Base-by-base conservation (phyloP, 2,797 vertebrate genomes). In the Peromyscus attwateri region DNA sequence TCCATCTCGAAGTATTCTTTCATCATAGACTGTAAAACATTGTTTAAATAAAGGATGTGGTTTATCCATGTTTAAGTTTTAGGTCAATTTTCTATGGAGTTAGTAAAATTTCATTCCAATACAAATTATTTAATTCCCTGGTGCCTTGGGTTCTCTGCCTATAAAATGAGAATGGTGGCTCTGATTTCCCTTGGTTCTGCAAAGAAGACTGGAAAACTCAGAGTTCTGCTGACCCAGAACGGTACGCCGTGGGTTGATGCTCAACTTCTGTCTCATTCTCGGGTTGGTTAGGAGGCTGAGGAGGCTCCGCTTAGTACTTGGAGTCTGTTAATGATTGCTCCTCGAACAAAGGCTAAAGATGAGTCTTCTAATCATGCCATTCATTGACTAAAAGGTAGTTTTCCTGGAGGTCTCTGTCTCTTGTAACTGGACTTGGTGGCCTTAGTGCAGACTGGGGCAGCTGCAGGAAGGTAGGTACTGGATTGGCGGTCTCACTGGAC, bases 1-100 rank as follows among this genome's bases (percentile, higher is more conserved):
- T 97, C 97, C 97, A 97, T 97, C 96, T 92, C 91, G 91, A 95
- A 98, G 94, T 95, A 97, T 96, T 97, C 96, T 98, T 97, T 97
- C 97, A 97, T 96, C 94, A 88, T 93, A 94, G 80, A 95, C 94
- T 97, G 12, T 97, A 97, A 98, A 97, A 97, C 95, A 97, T 87
- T 97, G 89, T 97, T 97, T 95, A 96, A 97, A 97, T 97, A 97
- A 97, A 97, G 96, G 95, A 97, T 97, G 96, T 97, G 97, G 97
- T 97, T 97, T 97, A 97, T 97, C 94, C 83, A 75, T 95, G 95
- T 97, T 97, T 95, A 95, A 93, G 55, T 96, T 97, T 96, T 95
- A 97, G 94, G 94, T 97, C 96, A 85, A 55, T 92, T 97, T 97
- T 97, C 96, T 97, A 95, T 85, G 91, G 94, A 96, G 95, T 98